Evolutionary conservation across 2,888 invertebrate genomes (phyloP), one percentile per base, ranked within the genome.

Genomic region (Andrena fulva): DNA sequence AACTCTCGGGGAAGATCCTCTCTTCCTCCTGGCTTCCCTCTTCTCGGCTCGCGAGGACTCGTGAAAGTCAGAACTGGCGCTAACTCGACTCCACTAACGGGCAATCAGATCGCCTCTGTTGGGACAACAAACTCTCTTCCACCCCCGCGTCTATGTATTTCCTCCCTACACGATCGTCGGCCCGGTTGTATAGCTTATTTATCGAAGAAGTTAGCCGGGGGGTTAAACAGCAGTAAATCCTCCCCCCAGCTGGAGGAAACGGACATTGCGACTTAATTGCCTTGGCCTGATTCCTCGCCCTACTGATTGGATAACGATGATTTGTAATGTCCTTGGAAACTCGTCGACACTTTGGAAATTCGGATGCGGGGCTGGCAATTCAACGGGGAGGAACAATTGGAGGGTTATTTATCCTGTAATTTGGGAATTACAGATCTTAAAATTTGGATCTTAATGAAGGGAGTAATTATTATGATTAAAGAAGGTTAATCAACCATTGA

Each of bases 41-140:
- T 42, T 24, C 63, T 60, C 54, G 60, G 68, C 84, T 85, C 83
- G 76, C 84, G 87, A 87, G 85, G 88, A 90, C 83, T 87, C 85
- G 84, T 84, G 84, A 86, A 90, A 91, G 86, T 91, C 88, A 82
- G 89, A 90, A 91, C 88, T 89, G 90, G 89, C 86, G 89, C 90
- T 91, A 92, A 92, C 90, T 92, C 88, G 87, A 87, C 89, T 91
- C 85, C 89, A 75, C 91, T 92, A 92, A 92, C 93, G 90, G 91
- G 92, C 93, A 93, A 93, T 93, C 93, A 92, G 93, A 93, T 93
- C 91, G 91, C 91, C 90, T 90, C 89, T 92, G 93, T 93, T 92
- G 91, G 92, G 91, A 92, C 92, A 92, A 92, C 92, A 92, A 90
- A 91, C 90, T 86, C 84, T 86, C 84, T 85, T 70, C 69, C 82